phyloP scores from a whole-genome alignment of 2,797 vertebrate species.

The Pygocentrus nattereri region DNA sequence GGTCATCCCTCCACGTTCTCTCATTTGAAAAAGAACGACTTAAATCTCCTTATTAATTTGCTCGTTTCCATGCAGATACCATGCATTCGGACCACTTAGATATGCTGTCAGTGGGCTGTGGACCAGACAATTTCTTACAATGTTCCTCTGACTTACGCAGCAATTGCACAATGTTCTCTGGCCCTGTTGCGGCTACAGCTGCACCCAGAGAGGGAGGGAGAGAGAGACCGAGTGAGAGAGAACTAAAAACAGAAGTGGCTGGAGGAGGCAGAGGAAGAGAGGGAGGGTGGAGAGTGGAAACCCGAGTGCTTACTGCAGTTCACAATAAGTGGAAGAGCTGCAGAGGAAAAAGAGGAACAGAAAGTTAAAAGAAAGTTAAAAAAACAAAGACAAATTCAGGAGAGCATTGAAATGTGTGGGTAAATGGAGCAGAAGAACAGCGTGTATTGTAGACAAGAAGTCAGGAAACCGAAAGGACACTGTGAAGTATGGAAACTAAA shows the following conservation, averaged over 20 bases:
- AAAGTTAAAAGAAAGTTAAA: slow-evolving; percentile 61
- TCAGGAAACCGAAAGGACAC: slow-evolving; percentile 2
- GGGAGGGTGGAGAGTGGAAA: slow-evolving; percentile 54
- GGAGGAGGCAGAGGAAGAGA: slow-evolving; percentile 41
- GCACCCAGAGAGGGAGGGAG: slow-evolving; percentile 5
- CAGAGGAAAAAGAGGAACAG: slow-evolving; percentile 53
- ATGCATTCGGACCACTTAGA: neutral
- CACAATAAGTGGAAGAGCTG: slow-evolving; percentile 46
- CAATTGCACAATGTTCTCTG: slow-evolving; percentile 28
- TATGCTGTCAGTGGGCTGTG: slow-evolving; percentile 5
- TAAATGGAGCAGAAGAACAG: neutral
- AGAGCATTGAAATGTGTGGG: slow-evolving; percentile 6
- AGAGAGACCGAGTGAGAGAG: slow-evolving; percentile 23
- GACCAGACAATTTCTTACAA: slow-evolving; percentile 17
- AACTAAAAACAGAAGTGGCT: slow-evolving; percentile 39
- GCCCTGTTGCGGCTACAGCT: slow-evolving; percentile 19
- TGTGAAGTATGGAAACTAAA: neutral
- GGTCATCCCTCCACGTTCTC: neutral
- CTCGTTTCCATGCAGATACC: slow-evolving; percentile 16
- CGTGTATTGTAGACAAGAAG: neutral
- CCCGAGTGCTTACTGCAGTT: slow-evolving; percentile 58
- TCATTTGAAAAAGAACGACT: neutral
- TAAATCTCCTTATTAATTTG: slow-evolving; percentile 10
- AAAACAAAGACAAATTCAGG: slow-evolving; percentile 16
- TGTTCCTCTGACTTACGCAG: slow-evolving; percentile 20